Evolutionary conservation across 2,113 vertebrate species (phyloP), one percentile per base, ranked within the genome.

Genomic region (Pseudorectes ferrugineus): DNA sequence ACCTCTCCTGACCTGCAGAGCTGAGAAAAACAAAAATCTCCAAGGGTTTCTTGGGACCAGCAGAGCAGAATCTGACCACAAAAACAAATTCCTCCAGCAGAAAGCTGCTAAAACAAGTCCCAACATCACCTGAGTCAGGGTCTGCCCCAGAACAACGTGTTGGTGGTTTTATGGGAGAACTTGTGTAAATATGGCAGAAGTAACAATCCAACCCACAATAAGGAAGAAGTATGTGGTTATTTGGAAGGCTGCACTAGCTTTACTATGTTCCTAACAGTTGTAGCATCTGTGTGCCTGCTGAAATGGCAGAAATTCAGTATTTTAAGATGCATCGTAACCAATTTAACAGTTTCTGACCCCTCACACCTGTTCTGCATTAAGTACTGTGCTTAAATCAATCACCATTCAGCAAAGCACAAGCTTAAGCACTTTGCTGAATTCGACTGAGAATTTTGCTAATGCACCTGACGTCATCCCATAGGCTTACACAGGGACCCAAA

Each of bases 401-500:
- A 28, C 55, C 40, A 59, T 85, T 85, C 89, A 93, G 71, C 78
- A 85, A 59, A 95, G 55, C 59, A 80, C 67, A 72, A 61, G 90
- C 82, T 95, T 88, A 95, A 91, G 76, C 2, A 0, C 62, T 88
- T 73, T 70, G 74, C 73, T 88, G 84, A 95, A 95, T 70, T 55
- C 70, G 85, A 79, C 79, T 33, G 61, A 89, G 77, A 91, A 75
- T 91, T 92, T 86, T 79, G 51, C 72, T 92, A 93, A 83, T 58
- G 76, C 79, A 90, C 75, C 82, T n/a, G 13, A 88, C 31, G 36
- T 90, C 93, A 91, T 80, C 65, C 72, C 57, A 33, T 15, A 51
- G 82, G 86, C 91, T 96, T 91, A 83, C 66, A 81, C 36, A 65
- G 51, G 91, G 73, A 75, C 93, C 83, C 82, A 95, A 92, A 94